Conservation (phyloP, 23 tunicate species). For the Ascidia mentula region DNA sequence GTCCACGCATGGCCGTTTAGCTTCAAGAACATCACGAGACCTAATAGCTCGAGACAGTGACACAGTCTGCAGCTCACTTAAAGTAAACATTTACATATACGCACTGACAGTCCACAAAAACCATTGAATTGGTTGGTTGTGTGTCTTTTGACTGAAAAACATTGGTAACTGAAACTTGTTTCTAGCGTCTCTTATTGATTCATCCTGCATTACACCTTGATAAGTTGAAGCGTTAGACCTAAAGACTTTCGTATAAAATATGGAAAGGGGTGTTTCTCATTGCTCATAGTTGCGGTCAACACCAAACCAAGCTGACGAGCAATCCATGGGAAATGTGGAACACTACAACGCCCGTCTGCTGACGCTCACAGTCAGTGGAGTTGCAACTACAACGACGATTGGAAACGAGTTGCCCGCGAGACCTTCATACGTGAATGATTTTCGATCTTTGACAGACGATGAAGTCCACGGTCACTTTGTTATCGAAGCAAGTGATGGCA, state of each 20-base stretch:
- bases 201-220: neutral
- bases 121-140: no score
- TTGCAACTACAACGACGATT: neutral
- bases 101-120: no score
- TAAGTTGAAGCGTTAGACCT: neutral
- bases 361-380: constrained; percentile 37
- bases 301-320: constrained; percentile 8
- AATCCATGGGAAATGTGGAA: constrained; percentile 44
- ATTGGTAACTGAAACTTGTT: no score
- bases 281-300: constrained; percentile 23
- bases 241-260: neutral
- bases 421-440: constrained; percentile 27
- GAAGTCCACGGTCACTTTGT: constrained; percentile 52
- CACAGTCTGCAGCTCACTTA: no score
- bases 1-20: no score
- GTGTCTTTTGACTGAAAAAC: no score
- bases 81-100: no score
- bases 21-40: no score
- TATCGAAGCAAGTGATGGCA: constrained; percentile 37
- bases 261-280: neutral
- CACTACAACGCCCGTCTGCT: constrained; percentile 35
- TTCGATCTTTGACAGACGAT: constrained; percentile 21
- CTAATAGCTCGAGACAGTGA: no score
- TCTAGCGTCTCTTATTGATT: no score
- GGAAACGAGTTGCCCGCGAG: constrained; percentile 32